Base-by-base conservation (phyloP, 2,113 vertebrate species). In the Bubo scandiacus region DNA sequence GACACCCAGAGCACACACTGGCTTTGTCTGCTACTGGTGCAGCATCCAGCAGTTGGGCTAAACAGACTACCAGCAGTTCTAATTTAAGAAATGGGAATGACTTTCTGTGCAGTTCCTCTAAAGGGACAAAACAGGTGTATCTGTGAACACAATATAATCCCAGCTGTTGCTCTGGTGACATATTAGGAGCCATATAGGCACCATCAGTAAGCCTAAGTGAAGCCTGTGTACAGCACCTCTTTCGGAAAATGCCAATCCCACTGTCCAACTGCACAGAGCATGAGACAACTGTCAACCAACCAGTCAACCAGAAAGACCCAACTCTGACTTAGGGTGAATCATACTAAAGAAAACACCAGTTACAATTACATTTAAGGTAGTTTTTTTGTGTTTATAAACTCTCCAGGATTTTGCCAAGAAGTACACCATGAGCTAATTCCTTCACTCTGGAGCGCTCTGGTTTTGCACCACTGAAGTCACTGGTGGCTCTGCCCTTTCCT, bases 221-320 rank as follows among this genome's bases (percentile, higher is more conserved):
- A 66, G 45, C 16, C 67, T 58, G 34, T 58, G 49, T 32, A 61
- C 12, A 40, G 49, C 7, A 36, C 1, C 27, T 49, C 51, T 62
- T 86, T 15, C 0, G 1, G 55, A 70, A 93, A 73, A 81, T 16
- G 63, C 25, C 0, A 0, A 42, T 52, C 19, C 36, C 16, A 14
- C 38, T 38, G n/a, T 40, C 32, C 65, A 75, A 8, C 1, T 2
- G 52, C 43, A 61, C 2, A 38, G 25, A 32, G 34, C 30, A 30
- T 30, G 20, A 77, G 54, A 54, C 30, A 77, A 57, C 8, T 6
- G 26, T 36, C 78, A 86, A 61, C 21, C 19, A 86, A 32, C 6
- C 11, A 59, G 26, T 52, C 55, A 67, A 57, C 10, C 20, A 79
- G 22, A 73, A 95, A 36, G 54, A 27, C 16, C 15, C 22, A 81